Percentiles rank a stretch among this genome's conserved stretches.
Conservation (phyloP, 1,140 invertebrate genomes). For the Eueides isabella region DNA sequence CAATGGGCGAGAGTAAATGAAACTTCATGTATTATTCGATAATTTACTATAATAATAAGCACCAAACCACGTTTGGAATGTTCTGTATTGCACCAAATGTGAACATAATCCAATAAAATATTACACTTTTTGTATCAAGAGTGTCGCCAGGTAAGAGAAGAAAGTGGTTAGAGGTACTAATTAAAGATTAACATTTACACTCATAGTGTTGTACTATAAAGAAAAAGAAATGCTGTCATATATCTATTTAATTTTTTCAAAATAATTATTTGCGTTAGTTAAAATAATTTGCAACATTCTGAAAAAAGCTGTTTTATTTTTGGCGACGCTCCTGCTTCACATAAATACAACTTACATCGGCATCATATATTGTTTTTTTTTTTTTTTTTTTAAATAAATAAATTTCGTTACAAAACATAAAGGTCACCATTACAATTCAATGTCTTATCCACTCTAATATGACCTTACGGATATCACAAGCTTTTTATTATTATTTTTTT, state of each 20-base stretch:
- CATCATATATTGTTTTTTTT: not conserved
- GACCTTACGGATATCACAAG: conserved; percentile 18
- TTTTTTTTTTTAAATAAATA: conserved; percentile 23
- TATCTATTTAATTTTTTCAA: not conserved
- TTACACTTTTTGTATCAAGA: conserved; percentile 50
- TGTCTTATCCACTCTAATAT: conserved; percentile 23
- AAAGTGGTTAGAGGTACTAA: not conserved
- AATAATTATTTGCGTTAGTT: not conserved
- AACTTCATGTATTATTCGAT: conserved; percentile 71
- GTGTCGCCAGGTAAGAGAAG: conserved; percentile 12
- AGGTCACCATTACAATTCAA: conserved; percentile 77
- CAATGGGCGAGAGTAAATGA: conserved; percentile 69
- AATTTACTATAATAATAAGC: conserved; percentile 80
- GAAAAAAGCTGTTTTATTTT: not conserved
- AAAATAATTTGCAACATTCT: not conserved
- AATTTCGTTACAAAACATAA: conserved; percentile 47
- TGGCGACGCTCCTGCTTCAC: not conserved
- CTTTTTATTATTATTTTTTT: not conserved
- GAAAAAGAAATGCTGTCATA: not conserved
- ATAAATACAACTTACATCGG: conserved; percentile 5
- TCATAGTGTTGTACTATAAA: too few relatives aligned
- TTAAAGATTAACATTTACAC: not conserved
- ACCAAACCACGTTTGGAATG: conserved; percentile 82
- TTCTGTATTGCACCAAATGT: conserved; percentile 79
- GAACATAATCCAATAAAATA: conserved; percentile 69